A percentile compares a stretch with the other conserved stretches of the same genome.
Conservation (phyloP, 2,888 invertebrate genomes). For the Eledone cirrhosa region DNA sequence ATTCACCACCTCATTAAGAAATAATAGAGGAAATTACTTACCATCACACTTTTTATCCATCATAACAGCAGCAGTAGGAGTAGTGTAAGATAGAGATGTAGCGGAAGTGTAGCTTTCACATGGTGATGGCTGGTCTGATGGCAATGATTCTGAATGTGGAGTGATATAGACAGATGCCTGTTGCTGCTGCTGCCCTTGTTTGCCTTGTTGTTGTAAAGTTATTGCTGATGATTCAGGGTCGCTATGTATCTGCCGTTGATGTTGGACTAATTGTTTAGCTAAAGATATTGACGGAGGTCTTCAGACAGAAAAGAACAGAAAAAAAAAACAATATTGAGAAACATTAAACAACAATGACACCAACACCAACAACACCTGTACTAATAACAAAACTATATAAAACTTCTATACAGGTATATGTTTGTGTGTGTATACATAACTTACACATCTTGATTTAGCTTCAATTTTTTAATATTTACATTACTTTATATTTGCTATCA, state of each 20-base stretch:
- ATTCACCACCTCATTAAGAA: no score
- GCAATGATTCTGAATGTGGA: constrained; percentile 21
- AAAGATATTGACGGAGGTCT: not conserved
- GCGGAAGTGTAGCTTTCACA: constrained; percentile 20
- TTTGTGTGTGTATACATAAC: no score
- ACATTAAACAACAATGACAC: not conserved
- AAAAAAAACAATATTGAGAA: not conserved
- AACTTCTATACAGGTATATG: no score
- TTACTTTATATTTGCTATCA: no score
- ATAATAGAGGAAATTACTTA: constrained; percentile 6
- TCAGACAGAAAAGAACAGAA: not conserved
- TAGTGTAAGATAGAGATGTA: constrained; percentile 18
- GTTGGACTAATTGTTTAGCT: not conserved
- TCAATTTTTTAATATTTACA: no score
- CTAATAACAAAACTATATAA: no score
- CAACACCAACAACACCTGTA: no score
- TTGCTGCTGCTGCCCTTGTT: not conserved
- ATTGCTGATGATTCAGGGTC: constrained; percentile 16
- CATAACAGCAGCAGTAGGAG: constrained; percentile 22
- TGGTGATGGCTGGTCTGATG: constrained; percentile 20
- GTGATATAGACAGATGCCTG: not conserved
- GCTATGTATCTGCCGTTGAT: not conserved
- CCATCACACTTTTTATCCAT: constrained; percentile 21
- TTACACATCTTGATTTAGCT: no score
- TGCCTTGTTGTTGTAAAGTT: not conserved